A percentile compares a stretch with the other conserved stretches of the same genome.
Evolutionary conservation across 2,888 invertebrate species (phyloP).

Genomic region (Hecatera dysodea): DNA sequence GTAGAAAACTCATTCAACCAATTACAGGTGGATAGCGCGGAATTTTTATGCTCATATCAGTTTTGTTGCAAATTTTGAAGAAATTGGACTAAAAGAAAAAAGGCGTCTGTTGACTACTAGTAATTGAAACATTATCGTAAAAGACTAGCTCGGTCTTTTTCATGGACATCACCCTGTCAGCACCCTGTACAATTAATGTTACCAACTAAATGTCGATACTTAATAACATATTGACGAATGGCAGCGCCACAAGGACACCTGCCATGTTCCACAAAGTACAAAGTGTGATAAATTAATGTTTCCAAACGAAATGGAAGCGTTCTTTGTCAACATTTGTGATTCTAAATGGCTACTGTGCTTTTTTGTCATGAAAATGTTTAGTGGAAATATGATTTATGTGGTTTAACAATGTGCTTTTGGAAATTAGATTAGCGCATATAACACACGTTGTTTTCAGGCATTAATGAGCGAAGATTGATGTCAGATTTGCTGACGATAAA

Average conservation of each 20-base stretch:
- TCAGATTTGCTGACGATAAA: too few relatives aligned
- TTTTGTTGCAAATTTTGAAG: too few relatives aligned
- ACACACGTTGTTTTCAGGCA: neutral
- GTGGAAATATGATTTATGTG: neutral
- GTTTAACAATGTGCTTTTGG: neutral
- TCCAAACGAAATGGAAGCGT: constrained; percentile 22
- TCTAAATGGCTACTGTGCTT: neutral
- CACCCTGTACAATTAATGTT: too few relatives aligned
- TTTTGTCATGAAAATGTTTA: neutral
- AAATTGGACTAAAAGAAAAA: too few relatives aligned
- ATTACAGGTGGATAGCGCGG: too few relatives aligned
- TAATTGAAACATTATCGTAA: too few relatives aligned
- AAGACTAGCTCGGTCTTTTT: too few relatives aligned
- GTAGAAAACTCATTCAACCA: too few relatives aligned
- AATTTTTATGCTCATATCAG: too few relatives aligned
- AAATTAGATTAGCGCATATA: too few relatives aligned
- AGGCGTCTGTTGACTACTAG: too few relatives aligned
- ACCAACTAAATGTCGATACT: constrained; percentile 27
- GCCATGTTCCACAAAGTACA: constrained; percentile 32
- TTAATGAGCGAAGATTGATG: neutral
- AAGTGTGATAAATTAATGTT: constrained; percentile 44
- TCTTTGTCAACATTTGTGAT: constrained; percentile 11
- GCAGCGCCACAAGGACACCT: constrained; percentile 22
- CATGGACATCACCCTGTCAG: too few relatives aligned
- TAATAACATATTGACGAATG: constrained; percentile 14